These are phyloP conservation scores for Acestrorhynchus altus DNA, from an alignment of 2,797 vertebrate genomes.

Conservation along the genomic window DNA sequence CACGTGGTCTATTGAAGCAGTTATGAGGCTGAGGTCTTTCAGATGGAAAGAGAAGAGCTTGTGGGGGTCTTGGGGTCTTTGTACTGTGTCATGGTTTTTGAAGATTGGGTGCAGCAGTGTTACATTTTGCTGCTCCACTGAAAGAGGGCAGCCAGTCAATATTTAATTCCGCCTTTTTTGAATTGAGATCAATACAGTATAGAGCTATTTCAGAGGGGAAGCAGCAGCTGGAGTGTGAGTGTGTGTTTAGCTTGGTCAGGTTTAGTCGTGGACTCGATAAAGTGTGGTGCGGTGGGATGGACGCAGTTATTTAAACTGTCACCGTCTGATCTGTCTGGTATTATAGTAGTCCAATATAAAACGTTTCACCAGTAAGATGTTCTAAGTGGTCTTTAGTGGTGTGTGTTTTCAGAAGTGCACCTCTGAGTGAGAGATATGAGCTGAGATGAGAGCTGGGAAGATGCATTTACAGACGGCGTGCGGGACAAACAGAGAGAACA, in stretches of 20 bases:
- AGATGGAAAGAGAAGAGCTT: neutral
- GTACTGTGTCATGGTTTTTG: conserved; percentile 33
- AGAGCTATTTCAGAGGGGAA: conserved; percentile 44
- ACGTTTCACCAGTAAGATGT: too few relatives aligned
- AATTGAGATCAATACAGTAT: conserved; percentile 56
- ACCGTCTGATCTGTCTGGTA: conserved; percentile 1
- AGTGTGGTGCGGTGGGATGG: conserved; percentile 7
- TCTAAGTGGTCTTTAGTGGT: too few relatives aligned
- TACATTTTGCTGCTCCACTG: conserved; percentile 23
- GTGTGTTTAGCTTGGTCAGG: neutral
- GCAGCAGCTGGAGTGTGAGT: conserved; percentile 10
- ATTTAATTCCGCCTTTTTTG: conserved; percentile 62
- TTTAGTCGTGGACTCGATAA: neutral
- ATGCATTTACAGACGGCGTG: too few relatives aligned
- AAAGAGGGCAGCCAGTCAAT: conserved; percentile 58
- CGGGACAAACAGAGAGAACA: too few relatives aligned
- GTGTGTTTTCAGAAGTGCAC: too few relatives aligned
- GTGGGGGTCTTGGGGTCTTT: neutral
- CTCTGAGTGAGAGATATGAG: too few relatives aligned
- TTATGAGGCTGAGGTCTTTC: neutral
- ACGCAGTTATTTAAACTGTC: conserved; percentile 11
- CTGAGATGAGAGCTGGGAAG: too few relatives aligned
- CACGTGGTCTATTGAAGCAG: neutral
- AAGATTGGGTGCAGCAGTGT: conserved; percentile 20
- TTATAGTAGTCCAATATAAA: too few relatives aligned